These are phyloP conservation scores for Medauroidea extradentata DNA, from an alignment of 1,140 invertebrate genomes.

Conservation along the genomic window DNA sequence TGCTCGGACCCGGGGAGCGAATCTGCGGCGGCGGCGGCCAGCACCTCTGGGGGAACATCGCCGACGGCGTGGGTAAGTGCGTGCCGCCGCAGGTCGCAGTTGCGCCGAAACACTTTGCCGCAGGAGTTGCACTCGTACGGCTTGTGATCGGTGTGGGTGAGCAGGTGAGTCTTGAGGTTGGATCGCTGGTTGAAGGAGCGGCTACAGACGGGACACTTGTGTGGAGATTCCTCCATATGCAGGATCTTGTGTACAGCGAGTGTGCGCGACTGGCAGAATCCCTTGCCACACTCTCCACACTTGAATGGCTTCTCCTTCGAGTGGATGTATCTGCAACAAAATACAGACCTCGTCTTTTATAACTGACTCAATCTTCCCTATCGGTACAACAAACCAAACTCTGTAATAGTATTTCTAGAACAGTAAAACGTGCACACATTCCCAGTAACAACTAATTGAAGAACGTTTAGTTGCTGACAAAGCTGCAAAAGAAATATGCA, in stretches of 20 bases:
- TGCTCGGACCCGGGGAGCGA: background rate
- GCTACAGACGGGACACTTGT: conserved; percentile 87
- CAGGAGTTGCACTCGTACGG: conserved; percentile 90
- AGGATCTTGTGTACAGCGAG: conserved; percentile 90
- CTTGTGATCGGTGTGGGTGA: conserved; percentile 93
- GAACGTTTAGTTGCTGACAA: no score
- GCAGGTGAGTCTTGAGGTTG: conserved; percentile 88
- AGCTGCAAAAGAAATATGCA: no score
- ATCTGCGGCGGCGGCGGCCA: conserved; percentile 50
- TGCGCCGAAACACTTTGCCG: conserved; percentile 79
- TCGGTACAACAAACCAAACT: no score
- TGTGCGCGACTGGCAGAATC: conserved; percentile 92
- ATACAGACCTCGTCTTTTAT: no score
- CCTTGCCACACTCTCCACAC: conserved; percentile 92
- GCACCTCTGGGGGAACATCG: conserved; percentile 64
- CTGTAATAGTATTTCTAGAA: no score
- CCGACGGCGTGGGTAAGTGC: conserved; percentile 80
- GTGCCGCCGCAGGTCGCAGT: conserved; percentile 80
- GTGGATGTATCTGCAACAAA: conserved; percentile 89
- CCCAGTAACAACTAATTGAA: no score
- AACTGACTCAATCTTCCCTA: no score
- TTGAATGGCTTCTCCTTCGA: conserved; percentile 97
- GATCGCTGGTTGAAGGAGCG: conserved; percentile 87
- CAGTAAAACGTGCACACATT: no score
- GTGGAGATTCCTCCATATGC: conserved; percentile 87